Evolutionary conservation across 2,888 invertebrate species (phyloP), one percentile per base, ranked within the genome.

Genomic region (Drosophila formosana): DNA sequence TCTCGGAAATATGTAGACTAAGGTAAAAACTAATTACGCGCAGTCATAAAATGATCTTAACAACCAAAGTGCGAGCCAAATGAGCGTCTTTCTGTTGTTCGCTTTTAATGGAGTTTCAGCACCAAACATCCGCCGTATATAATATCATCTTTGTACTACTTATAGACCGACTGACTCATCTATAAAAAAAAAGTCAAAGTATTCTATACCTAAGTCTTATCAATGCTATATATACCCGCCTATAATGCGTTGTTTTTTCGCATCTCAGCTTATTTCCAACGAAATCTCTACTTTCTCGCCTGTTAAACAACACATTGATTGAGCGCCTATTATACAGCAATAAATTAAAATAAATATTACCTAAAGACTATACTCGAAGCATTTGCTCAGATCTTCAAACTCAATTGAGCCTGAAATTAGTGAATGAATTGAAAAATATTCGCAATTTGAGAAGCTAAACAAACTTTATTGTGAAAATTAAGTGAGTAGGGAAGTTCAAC

Each of bases 1-100:
- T 56, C 73, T 65, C 56, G 46, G 13, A 61, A 70, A 81, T 73
- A 69, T 77, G 75, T 85, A 50, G 80, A 69, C 75, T 78, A 74
- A 70, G 68, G 64, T 67, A 74, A 83, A 83, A 83, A 83, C 86
- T 84, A 75, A 83, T 83, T 83, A 84, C 87, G 78, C 43, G 51
- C 50, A 78, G 73, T 67, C 87, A 67, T 83, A 78, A 83, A 70
- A 28, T 23, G 34, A 50, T 66, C 66, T 62, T 52, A 63, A 67
- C 66, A 71, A 68, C 57, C 66, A 85, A 80, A 76, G 83, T 77
- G 74, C 74, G 79, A 69, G 41, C 47, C 65, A 67, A 81, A 77
- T 79, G 53, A 51, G 68, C 50, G 56, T 58, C 37, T 64, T 53
- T 58, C 46, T 11, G 55, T 47, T 61, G 57, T 28, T 57, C 25